Conservation (phyloP, 1,140 invertebrate species). For the Drosophila kepulauana region DNA sequence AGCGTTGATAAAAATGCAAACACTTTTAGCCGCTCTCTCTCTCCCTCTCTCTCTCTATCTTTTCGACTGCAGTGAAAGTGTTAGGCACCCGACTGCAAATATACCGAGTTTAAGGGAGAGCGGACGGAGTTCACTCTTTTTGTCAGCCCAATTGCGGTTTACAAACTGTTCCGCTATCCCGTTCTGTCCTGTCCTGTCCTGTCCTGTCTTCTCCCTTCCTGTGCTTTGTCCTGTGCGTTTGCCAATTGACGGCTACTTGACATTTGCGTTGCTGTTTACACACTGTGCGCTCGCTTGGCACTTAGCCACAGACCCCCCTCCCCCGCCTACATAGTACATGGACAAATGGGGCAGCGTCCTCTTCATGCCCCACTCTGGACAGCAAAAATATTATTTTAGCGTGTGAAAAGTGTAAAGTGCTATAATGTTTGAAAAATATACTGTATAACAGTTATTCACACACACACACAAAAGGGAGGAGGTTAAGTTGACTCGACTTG, state of each 20-base stretch:
- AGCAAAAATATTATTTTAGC: constrained; percentile 79
- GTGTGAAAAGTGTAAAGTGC: constrained; percentile 83
- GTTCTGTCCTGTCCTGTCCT: background rate
- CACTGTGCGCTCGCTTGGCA: constrained; percentile 47
- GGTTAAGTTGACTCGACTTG: constrained; percentile 44
- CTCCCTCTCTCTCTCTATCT: too few relatives aligned
- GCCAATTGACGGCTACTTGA: constrained; percentile 83
- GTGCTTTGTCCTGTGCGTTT: constrained; percentile 27
- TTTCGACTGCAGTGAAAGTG: constrained; percentile 48
- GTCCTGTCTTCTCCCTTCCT: background rate
- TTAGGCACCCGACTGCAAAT: background rate
- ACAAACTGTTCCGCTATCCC: constrained; percentile 14
- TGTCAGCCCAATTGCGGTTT: constrained; percentile 70
- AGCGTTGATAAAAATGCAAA: constrained; percentile 73
- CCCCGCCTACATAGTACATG: background rate
- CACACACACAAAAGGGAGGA: constrained; percentile 15
- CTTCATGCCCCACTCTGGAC: constrained; percentile 1
- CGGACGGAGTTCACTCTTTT: background rate
- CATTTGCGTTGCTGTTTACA: constrained; percentile 74
- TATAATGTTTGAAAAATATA: constrained; percentile 76
- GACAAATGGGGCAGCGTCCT: constrained; percentile 56
- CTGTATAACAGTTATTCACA: constrained; percentile 57
- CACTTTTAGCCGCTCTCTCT: constrained; percentile 46
- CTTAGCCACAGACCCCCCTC: background rate
- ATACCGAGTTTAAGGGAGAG: too few relatives aligned